Conservation (phyloP, 2,113 vertebrate genomes). For the Mirza zaza region DNA sequence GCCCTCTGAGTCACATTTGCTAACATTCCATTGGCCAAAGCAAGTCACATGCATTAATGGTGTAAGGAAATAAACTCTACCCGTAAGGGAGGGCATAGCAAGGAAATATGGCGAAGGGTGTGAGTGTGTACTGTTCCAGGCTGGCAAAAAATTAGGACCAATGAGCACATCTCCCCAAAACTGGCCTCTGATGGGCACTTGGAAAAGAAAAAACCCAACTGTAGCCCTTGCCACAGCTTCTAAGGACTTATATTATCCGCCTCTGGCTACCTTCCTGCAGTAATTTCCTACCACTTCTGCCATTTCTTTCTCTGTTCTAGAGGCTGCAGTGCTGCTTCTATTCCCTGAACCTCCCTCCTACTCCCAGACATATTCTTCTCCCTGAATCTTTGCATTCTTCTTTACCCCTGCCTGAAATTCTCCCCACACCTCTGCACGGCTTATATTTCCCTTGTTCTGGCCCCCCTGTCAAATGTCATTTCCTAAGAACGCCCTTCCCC, state of each 20-base stretch:
- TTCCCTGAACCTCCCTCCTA: neutral
- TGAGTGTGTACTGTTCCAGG: neutral
- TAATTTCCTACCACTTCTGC: neutral
- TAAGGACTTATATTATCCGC: neutral
- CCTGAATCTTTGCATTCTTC: neutral
- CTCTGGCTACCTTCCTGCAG: neutral
- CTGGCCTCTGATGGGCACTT: neutral
- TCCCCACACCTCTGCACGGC: accelerated
- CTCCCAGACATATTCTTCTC: neutral
- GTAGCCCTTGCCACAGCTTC: neutral
- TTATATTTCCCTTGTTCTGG: neutral
- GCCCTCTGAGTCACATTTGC: neutral
- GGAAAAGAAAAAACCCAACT: neutral
- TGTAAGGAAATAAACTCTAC: neutral
- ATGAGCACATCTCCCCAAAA: neutral
- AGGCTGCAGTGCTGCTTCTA: neutral
- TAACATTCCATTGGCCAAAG: neutral
- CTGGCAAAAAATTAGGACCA: neutral
- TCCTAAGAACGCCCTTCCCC: neutral
- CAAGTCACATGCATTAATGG: neutral
- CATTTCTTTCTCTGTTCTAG: neutral
- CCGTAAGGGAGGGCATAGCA: neutral
- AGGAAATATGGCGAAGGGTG: neutral
- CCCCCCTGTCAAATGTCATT: neutral
- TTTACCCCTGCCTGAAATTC: neutral